phyloP scores from a whole-genome alignment of 1,140 invertebrate species.

The Scaptomyza graminum region DNA sequence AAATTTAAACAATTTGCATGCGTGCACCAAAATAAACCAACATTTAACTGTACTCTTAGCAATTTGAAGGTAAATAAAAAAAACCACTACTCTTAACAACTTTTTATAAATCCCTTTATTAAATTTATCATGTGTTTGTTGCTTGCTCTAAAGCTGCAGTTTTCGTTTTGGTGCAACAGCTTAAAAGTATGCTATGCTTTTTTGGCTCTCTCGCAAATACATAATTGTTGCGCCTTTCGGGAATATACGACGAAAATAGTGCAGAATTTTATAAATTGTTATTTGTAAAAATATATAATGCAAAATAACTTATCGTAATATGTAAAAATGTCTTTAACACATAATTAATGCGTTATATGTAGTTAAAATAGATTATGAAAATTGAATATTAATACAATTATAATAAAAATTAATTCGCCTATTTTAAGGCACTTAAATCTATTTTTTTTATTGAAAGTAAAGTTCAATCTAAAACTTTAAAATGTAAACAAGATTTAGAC shows the following conservation, averaged over 20 bases:
- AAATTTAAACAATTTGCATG: conserved; percentile 32
- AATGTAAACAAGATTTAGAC: background rate
- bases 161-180: conserved; percentile 64
- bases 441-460: background rate
- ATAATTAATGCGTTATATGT: background rate
- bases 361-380: no score
- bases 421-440: background rate
- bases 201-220: background rate
- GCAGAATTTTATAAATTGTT: background rate
- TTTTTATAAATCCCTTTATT: background rate
- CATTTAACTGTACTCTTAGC: conserved; percentile 32
- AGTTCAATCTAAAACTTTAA: background rate
- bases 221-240: conserved; percentile 42
- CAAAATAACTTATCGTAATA: no score
- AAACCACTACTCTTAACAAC: background rate
- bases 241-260: no score
- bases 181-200: conserved; percentile 68
- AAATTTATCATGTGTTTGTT: background rate
- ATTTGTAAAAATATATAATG: no score
- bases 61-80: conserved; percentile 33
- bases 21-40: conserved; percentile 13
- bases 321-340: no score
- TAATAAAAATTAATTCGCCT: background rate
- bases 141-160: conserved; percentile 2
- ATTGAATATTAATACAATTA: background rate